Evolutionary conservation across 2,797 vertebrate species (phyloP), one percentile per base, ranked within the genome.

Genomic region (Chaenodraco wilsoni): DNA sequence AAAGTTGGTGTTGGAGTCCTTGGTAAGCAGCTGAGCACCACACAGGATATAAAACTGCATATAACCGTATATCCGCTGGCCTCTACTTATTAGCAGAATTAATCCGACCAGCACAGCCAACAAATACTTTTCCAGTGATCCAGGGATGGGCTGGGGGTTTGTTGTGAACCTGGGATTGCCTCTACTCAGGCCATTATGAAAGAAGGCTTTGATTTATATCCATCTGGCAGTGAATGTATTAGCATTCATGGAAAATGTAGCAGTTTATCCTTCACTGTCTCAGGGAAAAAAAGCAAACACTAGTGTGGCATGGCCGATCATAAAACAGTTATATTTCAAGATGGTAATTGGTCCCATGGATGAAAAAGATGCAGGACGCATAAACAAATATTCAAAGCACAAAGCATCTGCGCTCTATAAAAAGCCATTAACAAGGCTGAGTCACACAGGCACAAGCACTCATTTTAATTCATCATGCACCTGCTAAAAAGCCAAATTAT

Each of bases 211-310:
- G 5, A 65, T 83, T 78, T 62, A 74, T 78, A 80, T 79, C 78
- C 83, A 81, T 85, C 69, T 91, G 79, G 79, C 66, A 79, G 63
- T 61, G 69, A 76, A 72, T 76, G 52, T 69, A 77, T 70, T 73
- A 58, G 70, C 62, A 79, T 78, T 72, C 63, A 66, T 41, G 65
- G 79, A 68, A 75, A 82, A 76, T 70, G 15, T 52, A 75, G 72
- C 44, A 19, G 27, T 72, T 76, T 61, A 67, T 74, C 72, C 17
- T 68, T 59, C 19, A 59, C 56, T 65, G 41, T 5, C 11, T 41
- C 19, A 16, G 40, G 19, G 37, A 51, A 45, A 59, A 70, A 56
- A 59, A 60, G 37, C 23, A 27, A 65, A 52, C 66, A 64, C 54
- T 44, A 51, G 50, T 15, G 49, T 41, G 62, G 49, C 63, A 69